Percentiles rank a stretch among this genome's conserved stretches.
These are phyloP conservation scores for Peromyscus maniculatus DNA, from an alignment of 2,113 vertebrate genomes.

Conservation along the genomic window DNA sequence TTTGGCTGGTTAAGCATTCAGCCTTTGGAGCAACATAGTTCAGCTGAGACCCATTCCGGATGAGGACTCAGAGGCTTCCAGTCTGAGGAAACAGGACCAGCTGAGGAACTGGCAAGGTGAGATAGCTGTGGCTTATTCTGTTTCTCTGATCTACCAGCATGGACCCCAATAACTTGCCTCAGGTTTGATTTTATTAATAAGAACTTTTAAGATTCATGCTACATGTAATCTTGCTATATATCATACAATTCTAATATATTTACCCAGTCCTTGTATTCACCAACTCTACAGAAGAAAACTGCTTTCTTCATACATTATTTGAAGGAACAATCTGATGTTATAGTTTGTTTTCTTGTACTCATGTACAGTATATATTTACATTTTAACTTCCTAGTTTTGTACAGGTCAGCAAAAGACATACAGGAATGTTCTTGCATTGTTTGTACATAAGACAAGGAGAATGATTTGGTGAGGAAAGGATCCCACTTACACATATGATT, in stretches of 20 bases:
- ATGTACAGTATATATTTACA: background rate
- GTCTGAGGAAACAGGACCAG: too few relatives aligned
- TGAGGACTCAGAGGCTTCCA: too few relatives aligned
- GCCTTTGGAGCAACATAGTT: too few relatives aligned
- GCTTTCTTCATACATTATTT: background rate
- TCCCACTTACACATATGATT: background rate
- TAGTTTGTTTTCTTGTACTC: constrained; percentile 33
- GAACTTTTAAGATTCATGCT: too few relatives aligned
- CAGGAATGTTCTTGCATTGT: background rate
- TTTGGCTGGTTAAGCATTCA: too few relatives aligned
- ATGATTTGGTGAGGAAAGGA: background rate
- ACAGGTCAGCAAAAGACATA: background rate
- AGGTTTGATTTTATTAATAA: too few relatives aligned
- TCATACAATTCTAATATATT: background rate
- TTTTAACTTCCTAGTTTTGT: background rate
- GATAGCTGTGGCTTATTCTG: too few relatives aligned
- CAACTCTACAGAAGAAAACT: background rate
- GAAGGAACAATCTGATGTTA: background rate
- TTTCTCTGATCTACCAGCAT: too few relatives aligned
- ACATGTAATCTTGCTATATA: background rate
- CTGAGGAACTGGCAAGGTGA: too few relatives aligned
- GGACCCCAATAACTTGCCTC: too few relatives aligned
- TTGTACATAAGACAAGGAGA: background rate
- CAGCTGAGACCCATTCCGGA: too few relatives aligned
- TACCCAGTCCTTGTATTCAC: background rate